Evolutionary conservation across 2,797 vertebrate species (phyloP).

Genomic region (Brotula barbata): DNA sequence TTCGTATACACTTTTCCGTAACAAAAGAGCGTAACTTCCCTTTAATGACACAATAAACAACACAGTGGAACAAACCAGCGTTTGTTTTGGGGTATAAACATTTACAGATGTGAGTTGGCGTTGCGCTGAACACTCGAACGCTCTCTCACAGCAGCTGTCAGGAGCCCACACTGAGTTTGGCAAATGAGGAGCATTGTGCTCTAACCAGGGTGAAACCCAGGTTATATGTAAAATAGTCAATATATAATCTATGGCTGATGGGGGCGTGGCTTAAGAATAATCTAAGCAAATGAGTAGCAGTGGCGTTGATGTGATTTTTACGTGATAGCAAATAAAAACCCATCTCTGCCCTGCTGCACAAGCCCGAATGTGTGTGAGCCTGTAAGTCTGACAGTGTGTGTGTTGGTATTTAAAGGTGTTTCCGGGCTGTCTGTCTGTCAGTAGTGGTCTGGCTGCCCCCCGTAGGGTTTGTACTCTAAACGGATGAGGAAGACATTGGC

Average conservation of each 20-base stretch:
- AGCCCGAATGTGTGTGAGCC: neutral
- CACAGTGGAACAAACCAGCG: too few relatives aligned
- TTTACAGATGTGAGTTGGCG: constrained; percentile 24
- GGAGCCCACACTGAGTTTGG: constrained; percentile 45
- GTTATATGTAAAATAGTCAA: too few relatives aligned
- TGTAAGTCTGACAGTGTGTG: neutral
- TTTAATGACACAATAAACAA: too few relatives aligned
- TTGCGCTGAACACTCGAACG: constrained; percentile 27
- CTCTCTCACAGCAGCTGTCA: constrained; percentile 51
- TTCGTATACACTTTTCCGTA: too few relatives aligned
- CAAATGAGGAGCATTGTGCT: constrained; percentile 51
- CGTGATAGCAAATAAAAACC: too few relatives aligned
- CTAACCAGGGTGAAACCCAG: too few relatives aligned
- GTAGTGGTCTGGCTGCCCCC: constrained; percentile 46
- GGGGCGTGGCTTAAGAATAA: too few relatives aligned
- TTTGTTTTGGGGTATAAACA: constrained; percentile 1
- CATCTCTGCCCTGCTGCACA: too few relatives aligned
- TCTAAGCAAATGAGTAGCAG: too few relatives aligned
- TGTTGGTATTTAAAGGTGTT: constrained; percentile 21
- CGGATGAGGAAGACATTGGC: constrained; percentile 52
- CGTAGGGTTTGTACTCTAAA: constrained; percentile 61
- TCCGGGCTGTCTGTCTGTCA: constrained; percentile 29
- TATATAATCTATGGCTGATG: too few relatives aligned
- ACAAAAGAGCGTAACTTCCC: too few relatives aligned
- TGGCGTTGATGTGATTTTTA: too few relatives aligned